phyloP scores from a whole-genome alignment of 2,797 vertebrate genomes.

The Sebastes iracundus region DNA sequence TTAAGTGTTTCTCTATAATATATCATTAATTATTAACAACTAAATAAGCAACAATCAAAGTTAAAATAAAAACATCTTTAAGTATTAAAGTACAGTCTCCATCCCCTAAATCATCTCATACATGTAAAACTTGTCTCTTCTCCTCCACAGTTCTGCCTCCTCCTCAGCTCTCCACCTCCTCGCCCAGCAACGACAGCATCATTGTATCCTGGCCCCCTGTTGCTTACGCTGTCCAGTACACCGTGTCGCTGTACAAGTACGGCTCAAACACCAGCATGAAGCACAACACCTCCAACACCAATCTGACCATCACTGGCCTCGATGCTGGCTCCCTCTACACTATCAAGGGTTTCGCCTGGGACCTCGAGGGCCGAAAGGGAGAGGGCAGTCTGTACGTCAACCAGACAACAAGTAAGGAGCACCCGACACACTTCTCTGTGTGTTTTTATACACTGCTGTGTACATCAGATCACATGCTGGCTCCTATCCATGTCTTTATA shows the following conservation, averaged over 20 bases:
- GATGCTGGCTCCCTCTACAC: constrained; percentile 86
- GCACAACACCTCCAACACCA: constrained; percentile 84
- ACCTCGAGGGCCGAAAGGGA: constrained; percentile 82
- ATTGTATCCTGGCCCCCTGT: constrained; percentile 84
- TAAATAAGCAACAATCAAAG: background rate
- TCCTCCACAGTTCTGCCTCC: constrained; percentile 85
- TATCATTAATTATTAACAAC: background rate
- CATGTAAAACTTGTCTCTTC: background rate
- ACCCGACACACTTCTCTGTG: background rate
- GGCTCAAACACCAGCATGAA: constrained; percentile 76
- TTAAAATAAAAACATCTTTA: background rate
- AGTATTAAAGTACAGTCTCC: background rate
- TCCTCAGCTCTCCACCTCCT: constrained; percentile 81
- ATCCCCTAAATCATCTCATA: background rate
- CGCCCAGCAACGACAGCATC: constrained; percentile 85
- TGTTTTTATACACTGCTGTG: background rate
- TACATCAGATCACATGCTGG: background rate
- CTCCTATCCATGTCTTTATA: background rate
- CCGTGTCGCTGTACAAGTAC: constrained; percentile 81
- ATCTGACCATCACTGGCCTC: constrained; percentile 78
- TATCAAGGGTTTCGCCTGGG: constrained; percentile 86
- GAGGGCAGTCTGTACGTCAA: constrained; percentile 81
- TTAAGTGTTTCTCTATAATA: too few relatives aligned
- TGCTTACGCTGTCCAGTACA: constrained; percentile 82
- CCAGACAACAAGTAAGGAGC: constrained; percentile 90